Evolutionary conservation across 2,113 vertebrate genomes (phyloP).

Genomic region (Synodontis membranacea): DNA sequence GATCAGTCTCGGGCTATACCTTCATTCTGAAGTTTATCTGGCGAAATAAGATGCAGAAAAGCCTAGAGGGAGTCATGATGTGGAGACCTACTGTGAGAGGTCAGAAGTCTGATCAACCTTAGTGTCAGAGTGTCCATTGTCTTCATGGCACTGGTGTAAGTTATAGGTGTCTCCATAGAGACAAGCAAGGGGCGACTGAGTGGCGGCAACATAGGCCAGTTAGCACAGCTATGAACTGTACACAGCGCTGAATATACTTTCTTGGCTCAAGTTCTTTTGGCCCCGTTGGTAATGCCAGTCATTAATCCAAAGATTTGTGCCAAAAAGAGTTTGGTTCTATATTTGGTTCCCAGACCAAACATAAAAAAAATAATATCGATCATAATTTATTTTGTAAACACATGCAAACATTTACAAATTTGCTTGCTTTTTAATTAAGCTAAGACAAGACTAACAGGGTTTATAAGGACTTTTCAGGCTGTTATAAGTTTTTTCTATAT

Average conservation of each 20-base stretch:
- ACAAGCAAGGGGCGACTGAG: constrained; percentile 89
- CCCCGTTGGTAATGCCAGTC: not conserved
- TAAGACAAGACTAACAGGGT: not conserved
- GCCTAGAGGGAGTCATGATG: constrained; percentile 85
- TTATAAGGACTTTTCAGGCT: not conserved
- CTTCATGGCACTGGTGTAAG: constrained; percentile 81
- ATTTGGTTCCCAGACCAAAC: not conserved
- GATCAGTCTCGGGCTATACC: not conserved
- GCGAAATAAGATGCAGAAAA: constrained; percentile 51
- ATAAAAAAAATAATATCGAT: not conserved
- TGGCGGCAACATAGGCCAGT: constrained; percentile 86
- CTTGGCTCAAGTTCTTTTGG: constrained; percentile 35
- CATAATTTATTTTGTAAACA: not conserved
- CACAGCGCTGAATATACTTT: constrained; percentile 68
- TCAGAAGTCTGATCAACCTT: constrained; percentile 98
- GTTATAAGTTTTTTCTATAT: not conserved
- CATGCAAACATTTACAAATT: not conserved
- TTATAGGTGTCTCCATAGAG: constrained; percentile 96
- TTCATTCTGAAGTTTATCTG: constrained; percentile 20
- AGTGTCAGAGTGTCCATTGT: constrained; percentile 96
- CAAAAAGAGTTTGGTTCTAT: not conserved
- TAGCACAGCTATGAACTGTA: constrained; percentile 82
- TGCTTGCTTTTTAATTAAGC: not conserved
- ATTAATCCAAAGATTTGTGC: constrained; percentile 25
- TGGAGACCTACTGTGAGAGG: constrained; percentile 75